Percentiles rank a stretch among this genome's conserved stretches.
phyloP scores from a whole-genome alignment of 2,888 invertebrate species.

The Stramonita haemastoma region DNA sequence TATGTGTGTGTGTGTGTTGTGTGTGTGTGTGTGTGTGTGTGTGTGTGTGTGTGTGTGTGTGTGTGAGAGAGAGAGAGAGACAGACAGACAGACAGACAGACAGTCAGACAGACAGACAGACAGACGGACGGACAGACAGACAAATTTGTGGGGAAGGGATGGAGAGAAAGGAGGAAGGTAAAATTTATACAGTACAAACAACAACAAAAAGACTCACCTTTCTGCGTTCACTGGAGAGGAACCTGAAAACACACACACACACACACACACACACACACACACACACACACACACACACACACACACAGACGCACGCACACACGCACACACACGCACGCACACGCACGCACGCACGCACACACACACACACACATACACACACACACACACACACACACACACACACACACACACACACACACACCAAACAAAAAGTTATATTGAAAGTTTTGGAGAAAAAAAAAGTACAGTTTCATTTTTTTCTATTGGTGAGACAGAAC shows the following conservation, averaged over 20 bases:
- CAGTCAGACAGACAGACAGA: too few relatives aligned
- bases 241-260: neutral
- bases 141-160: neutral
- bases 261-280: too few relatives aligned
- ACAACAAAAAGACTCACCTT: neutral
- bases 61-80: neutral
- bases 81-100: too few relatives aligned
- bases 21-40: neutral
- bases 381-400: neutral
- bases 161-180: neutral
- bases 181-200: neutral
- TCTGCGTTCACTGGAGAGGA: conserved; percentile 15
- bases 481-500: too few relatives aligned
- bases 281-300: neutral
- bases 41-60: neutral
- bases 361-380: neutral
- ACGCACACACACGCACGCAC: neutral
- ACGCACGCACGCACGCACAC: neutral
- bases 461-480: too few relatives aligned
- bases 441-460: too few relatives aligned
- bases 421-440: neutral
- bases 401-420: neutral
- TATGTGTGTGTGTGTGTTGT: too few relatives aligned
- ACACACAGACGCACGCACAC: neutral
- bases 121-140: too few relatives aligned